phyloP scores from a whole-genome alignment of 2,888 invertebrate species.

The Strigamia transsilvanica region DNA sequence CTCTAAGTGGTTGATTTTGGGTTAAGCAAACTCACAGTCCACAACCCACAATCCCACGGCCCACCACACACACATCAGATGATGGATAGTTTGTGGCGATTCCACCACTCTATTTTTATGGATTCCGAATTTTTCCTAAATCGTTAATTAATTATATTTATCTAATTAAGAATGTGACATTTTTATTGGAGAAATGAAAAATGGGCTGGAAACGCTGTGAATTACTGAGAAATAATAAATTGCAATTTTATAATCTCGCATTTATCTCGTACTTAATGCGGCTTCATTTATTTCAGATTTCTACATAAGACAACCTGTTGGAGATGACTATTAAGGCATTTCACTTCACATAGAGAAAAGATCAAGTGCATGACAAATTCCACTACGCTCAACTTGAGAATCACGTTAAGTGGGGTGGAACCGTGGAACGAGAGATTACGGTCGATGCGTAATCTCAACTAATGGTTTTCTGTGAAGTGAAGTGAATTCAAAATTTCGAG shows the following conservation, averaged over 20 bases:
- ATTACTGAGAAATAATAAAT: too few species aligned
- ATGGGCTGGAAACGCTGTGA: not conserved
- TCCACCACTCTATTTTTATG: too few species aligned
- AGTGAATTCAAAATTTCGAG: not conserved
- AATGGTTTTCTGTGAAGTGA: conserved; percentile 10
- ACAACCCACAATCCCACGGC: too few species aligned
- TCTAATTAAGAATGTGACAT: not conserved
- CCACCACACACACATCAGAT: too few species aligned
- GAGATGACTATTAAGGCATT: not conserved
- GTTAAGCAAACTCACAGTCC: too few species aligned
- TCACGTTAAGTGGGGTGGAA: conserved; percentile 23
- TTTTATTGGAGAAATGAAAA: not conserved
- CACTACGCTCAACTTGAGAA: conserved; percentile 7
- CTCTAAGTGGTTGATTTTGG: too few species aligned
- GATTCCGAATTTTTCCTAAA: too few species aligned
- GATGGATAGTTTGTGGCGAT: too few species aligned
- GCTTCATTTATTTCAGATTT: not conserved
- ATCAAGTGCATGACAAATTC: conserved; percentile 36
- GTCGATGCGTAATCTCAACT: conserved; percentile 28
- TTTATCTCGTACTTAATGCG: not conserved
- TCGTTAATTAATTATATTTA: not conserved
- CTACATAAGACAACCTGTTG: conserved; percentile 6
- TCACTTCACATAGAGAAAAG: not conserved
- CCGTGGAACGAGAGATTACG: conserved; percentile 29
- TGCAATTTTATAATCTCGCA: too few species aligned